A percentile compares a stretch with the other conserved stretches of the same genome.
phyloP scores from a whole-genome alignment of 2,888 invertebrate genomes.

The Mamestra brassicae region DNA sequence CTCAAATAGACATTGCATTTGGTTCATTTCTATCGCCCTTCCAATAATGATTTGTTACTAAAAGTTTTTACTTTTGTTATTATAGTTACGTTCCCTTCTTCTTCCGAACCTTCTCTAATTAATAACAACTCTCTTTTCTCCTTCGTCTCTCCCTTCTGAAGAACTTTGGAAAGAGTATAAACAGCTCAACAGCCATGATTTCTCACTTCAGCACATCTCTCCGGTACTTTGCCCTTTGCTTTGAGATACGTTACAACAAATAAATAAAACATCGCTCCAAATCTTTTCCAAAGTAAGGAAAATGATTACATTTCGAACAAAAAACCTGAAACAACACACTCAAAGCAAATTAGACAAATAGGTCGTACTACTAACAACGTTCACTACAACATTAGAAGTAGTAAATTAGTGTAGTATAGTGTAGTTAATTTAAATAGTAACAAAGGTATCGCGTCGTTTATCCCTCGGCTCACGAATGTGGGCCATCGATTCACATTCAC shows the following conservation, averaged over 20 bases:
- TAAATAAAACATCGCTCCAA: not conserved
- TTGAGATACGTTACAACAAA: not conserved
- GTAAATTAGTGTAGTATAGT: conserved; percentile 19
- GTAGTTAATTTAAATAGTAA: conserved; percentile 55
- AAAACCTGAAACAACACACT: not conserved
- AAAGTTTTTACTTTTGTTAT: not conserved
- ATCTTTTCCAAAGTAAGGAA: not conserved
- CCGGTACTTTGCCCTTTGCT: not conserved
- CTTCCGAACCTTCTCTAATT: not conserved
- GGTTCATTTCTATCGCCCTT: too few relatives aligned
- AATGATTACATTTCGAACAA: not conserved
- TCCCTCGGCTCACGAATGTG: conserved; percentile 51
- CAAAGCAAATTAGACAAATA: conserved; percentile 23
- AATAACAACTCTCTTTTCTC: too few relatives aligned
- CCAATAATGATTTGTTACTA: not conserved
- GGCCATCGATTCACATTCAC: conserved; percentile 62
- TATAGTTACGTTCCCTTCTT: not conserved
- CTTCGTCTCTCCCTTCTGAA: not conserved
- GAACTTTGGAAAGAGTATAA: not conserved
- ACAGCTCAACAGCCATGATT: not conserved
- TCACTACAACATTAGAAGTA: conserved; percentile 9
- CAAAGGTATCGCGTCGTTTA: conserved; percentile 52
- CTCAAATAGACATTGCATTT: not conserved
- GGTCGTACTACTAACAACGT: conserved; percentile 3
- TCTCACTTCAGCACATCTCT: not conserved